A percentile compares a stretch with the other conserved stretches of the same genome.
phyloP scores from a whole-genome alignment of 2,888 invertebrate genomes.

The Caenorhabditis angaria region DNA sequence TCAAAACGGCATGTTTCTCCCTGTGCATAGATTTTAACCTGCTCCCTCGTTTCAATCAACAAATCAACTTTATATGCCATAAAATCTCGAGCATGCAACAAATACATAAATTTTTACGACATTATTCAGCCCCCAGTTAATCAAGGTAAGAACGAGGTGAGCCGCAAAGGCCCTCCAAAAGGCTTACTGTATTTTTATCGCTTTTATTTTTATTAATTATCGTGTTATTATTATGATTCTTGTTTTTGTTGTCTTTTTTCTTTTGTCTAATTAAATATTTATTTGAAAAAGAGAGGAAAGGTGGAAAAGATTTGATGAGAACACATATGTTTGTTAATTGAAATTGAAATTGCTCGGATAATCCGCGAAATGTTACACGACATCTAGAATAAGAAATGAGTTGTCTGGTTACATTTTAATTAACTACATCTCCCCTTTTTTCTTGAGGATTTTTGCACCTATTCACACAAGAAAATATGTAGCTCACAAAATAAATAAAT shows the following conservation, averaged over 20 bases:
- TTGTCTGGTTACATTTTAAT: not conserved
- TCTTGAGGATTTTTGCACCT: not conserved
- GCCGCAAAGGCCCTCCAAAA: not conserved
- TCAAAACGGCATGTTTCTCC: not conserved
- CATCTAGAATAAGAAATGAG: not conserved
- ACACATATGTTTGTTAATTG: not conserved
- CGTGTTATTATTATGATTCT: not conserved
- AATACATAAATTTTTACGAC: conserved; percentile 41
- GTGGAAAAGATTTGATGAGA: not conserved
- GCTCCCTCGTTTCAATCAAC: not conserved
- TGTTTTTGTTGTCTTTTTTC: too few species aligned
- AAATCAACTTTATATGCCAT: not conserved
- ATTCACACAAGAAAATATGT: not conserved
- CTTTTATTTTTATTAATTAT: not conserved
- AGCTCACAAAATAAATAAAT: not conserved
- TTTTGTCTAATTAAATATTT: not conserved
- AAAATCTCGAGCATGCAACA: conserved; percentile 11
- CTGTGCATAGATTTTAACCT: not conserved
- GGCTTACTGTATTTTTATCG: conserved; percentile 25
- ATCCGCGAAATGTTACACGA: not conserved
- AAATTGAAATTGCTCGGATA: not conserved
- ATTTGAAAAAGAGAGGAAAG: too few species aligned
- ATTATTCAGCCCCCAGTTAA: conserved; percentile 18
- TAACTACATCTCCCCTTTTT: not conserved
- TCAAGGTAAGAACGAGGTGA: conserved; percentile 33